Percentiles rank a stretch among this genome's conserved stretches.
phyloP scores from a whole-genome alignment of 2,113 vertebrate genomes.

The Antechinus flavipes region DNA sequence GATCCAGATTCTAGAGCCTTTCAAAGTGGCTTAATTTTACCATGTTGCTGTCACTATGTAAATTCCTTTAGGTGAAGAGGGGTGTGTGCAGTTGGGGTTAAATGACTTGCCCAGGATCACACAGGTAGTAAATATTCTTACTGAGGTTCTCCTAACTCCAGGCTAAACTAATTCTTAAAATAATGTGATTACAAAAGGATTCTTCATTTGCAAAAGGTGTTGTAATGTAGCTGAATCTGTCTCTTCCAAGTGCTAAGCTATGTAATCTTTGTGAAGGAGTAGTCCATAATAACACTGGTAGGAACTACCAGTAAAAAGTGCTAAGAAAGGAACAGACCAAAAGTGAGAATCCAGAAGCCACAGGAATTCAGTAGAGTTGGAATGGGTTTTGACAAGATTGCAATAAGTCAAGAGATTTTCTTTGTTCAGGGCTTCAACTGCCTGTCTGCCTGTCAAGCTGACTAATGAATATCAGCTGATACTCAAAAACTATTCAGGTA shows the following conservation, averaged over 20 bases:
- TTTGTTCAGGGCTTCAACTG: background rate
- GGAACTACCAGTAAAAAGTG: background rate
- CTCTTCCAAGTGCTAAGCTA: background rate
- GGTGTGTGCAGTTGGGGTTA: background rate
- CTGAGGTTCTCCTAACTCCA: background rate
- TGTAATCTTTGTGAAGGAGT: background rate
- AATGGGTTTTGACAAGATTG: background rate
- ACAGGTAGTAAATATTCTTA: background rate
- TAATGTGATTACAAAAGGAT: background rate
- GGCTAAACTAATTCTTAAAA: background rate
- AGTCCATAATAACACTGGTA: background rate
- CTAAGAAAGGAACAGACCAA: background rate
- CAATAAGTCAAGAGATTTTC: background rate
- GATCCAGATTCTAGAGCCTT: background rate
- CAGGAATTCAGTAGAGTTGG: background rate
- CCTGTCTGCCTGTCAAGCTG: background rate
- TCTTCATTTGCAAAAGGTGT: background rate
- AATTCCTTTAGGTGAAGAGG: background rate
- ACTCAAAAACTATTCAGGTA: background rate
- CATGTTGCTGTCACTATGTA: background rate
- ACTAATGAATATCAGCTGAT: background rate
- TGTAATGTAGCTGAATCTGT: background rate
- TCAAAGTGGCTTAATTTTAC: background rate
- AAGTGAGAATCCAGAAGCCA: background rate
- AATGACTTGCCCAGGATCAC: background rate